A percentile compares a stretch with the other conserved stretches of the same genome.
These are phyloP conservation scores for Cryptosula pallasiana DNA, from an alignment of 2,888 invertebrate genomes.

Conservation along the genomic window DNA sequence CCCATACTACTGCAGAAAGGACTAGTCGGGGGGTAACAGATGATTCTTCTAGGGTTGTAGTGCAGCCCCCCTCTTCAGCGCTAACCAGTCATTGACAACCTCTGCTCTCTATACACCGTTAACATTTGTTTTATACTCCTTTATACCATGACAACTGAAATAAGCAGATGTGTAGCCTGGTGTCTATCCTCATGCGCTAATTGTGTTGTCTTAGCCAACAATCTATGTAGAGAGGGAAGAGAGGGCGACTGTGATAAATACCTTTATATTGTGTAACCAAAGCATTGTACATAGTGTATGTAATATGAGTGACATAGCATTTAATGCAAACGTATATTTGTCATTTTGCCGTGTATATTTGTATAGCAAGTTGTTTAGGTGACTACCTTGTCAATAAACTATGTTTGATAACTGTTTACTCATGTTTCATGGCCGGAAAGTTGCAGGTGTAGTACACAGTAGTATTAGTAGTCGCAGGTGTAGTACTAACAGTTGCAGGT, in stretches of 20 bases:
- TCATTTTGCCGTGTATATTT: neutral
- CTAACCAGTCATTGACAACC: slow-evolving; percentile 7
- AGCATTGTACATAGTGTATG: neutral
- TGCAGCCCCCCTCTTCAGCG: neutral
- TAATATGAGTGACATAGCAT: neutral
- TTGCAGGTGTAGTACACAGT: too few species aligned
- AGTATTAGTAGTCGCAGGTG: too few species aligned
- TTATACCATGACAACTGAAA: slow-evolving; percentile 1
- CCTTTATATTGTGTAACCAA: too few species aligned
- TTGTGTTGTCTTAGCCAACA: too few species aligned
- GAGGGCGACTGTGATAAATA: too few species aligned
- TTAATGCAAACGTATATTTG: neutral
- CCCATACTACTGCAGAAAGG: neutral
- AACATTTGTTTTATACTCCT: neutral
- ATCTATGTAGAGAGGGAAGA: too few species aligned
- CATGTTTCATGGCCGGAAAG: too few species aligned
- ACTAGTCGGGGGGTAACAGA: neutral
- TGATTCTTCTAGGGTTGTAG: neutral
- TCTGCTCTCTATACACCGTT: neutral
- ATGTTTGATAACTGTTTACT: too few species aligned
- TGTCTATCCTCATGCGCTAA: too few species aligned
- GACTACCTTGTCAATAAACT: neutral
- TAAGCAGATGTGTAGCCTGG: too few species aligned
- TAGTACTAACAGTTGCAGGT: too few species aligned
- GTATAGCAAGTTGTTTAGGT: neutral